Evolutionary conservation across 2,797 vertebrate genomes (phyloP).

Genomic region (Nasua narica): DNA sequence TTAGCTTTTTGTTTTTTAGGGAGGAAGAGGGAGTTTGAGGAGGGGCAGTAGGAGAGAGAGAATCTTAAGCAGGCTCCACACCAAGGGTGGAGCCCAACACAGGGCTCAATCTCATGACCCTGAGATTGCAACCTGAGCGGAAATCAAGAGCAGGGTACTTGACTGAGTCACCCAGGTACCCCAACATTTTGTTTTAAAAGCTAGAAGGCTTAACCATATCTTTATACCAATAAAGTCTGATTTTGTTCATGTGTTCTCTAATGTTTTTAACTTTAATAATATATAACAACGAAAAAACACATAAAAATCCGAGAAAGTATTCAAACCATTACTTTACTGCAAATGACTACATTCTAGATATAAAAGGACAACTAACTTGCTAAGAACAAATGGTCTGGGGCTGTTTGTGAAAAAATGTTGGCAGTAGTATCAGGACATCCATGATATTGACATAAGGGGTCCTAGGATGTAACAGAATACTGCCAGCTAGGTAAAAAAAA

Average conservation of each 20-base stretch:
- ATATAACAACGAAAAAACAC: neutral
- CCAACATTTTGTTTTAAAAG: constrained; percentile 15
- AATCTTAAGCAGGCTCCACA: neutral
- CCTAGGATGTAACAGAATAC: neutral
- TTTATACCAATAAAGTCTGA: neutral
- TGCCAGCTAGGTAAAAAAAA: neutral
- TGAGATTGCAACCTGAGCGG: neutral
- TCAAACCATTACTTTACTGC: neutral
- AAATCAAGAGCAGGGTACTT: neutral
- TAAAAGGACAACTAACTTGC: neutral
- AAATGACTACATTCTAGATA: neutral
- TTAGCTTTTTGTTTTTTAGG: neutral
- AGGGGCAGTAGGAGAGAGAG: neutral
- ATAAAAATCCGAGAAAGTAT: neutral
- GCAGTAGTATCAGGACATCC: neutral
- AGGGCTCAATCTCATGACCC: neutral
- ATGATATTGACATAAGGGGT: neutral
- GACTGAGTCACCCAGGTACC: neutral
- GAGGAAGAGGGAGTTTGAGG: neutral
- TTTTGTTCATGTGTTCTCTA: neutral
- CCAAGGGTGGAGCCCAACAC: neutral
- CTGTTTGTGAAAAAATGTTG: neutral
- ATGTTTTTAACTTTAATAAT: neutral
- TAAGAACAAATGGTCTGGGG: neutral
- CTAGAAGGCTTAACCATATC: neutral